phyloP scores from a whole-genome alignment of 2,888 invertebrate species.

The Resseliella maxima region DNA sequence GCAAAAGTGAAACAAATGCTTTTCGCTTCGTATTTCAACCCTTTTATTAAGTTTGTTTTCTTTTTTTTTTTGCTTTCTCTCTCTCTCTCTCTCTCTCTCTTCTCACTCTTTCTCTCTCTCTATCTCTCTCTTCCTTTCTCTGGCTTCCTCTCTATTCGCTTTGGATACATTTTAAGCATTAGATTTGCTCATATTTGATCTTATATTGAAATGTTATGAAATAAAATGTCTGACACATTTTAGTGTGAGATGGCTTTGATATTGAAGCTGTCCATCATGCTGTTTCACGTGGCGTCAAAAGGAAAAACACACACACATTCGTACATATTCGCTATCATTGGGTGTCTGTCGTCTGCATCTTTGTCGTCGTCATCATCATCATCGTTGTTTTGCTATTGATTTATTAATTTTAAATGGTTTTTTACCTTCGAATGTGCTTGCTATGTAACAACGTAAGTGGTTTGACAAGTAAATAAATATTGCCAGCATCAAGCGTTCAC shows the following conservation, averaged over 20 bases:
- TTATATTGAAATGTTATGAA: background rate
- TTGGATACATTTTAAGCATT: background rate
- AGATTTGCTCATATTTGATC: background rate
- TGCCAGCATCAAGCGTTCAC: background rate
- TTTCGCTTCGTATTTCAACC: background rate
- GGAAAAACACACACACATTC: background rate
- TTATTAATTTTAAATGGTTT: constrained; percentile 50
- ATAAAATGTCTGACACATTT: background rate
- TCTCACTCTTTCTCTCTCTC: too few species aligned
- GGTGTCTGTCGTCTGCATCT: background rate
- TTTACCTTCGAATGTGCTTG: constrained; percentile 15
- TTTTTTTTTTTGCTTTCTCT: background rate
- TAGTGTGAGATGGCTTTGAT: background rate
- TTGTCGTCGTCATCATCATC: too few species aligned
- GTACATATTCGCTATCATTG: too few species aligned
- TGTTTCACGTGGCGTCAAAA: background rate
- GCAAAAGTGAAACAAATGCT: background rate
- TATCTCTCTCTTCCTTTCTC: too few species aligned
- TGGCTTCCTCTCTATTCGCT: background rate
- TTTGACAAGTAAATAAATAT: constrained; percentile 48
- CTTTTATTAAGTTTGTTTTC: background rate
- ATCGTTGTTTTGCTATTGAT: constrained; percentile 7
- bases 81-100: too few species aligned
- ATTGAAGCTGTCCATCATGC: constrained; percentile 37
- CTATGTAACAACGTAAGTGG: background rate